These are phyloP conservation scores for Selenia dentaria DNA, from an alignment of 2,888 invertebrate genomes.

Conservation along the genomic window DNA sequence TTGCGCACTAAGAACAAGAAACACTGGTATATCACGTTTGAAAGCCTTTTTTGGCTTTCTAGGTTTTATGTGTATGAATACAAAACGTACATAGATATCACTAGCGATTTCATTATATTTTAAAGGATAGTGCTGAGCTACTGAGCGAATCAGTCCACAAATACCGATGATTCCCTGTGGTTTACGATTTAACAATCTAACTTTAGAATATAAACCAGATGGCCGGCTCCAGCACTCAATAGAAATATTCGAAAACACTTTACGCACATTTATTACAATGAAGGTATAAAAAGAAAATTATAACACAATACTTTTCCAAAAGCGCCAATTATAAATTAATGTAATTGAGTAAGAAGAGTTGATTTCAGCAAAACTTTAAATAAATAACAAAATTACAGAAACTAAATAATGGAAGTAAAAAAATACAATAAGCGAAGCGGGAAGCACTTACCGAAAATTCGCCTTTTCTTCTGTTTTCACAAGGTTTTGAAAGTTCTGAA, in stretches of 20 bases:
- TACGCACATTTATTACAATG: conserved; percentile 36
- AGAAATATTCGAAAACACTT: conserved; percentile 68
- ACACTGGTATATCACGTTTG: conserved; percentile 40
- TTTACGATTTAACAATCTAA: conserved; percentile 83
- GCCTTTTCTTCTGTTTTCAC: conserved; percentile 4
- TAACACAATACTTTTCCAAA: conserved; percentile 12
- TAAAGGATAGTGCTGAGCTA: conserved; percentile 36
- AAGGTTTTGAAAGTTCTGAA: neutral
- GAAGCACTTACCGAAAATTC: conserved; percentile 7
- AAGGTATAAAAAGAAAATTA: conserved; percentile 20
- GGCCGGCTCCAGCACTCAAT: conserved; percentile 73
- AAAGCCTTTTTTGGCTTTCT: conserved; percentile 8
- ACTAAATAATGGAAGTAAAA: no score
- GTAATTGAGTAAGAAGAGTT: conserved; percentile 23
- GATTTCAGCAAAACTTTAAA: conserved; percentile 21
- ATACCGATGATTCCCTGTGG: conserved; percentile 72
- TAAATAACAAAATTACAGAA: neutral
- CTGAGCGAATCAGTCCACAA: conserved; percentile 54
- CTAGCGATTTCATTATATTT: conserved; percentile 8
- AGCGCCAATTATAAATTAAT: conserved; percentile 8
- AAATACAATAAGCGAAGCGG: conserved; percentile 37
- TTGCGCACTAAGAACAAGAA: conserved; percentile 64
- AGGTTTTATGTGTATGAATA: conserved; percentile 1
- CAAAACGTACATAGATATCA: neutral
- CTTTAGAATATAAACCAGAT: conserved; percentile 84